Evolutionary conservation across 1,140 invertebrate species (phyloP).

Genomic region (Drosophila repletoides): DNA sequence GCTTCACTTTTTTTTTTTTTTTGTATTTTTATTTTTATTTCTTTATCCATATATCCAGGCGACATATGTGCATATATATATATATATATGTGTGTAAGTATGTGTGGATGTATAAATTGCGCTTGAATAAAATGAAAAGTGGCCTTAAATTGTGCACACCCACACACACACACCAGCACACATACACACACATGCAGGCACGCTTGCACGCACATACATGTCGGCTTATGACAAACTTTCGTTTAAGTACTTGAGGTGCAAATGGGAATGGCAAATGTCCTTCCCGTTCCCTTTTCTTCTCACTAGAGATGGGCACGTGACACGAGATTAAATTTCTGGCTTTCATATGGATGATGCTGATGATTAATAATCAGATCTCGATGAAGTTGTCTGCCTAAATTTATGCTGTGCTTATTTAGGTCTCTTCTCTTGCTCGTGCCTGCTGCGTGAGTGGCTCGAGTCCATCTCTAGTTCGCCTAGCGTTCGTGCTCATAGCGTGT

Average conservation of each 20-base stretch:
- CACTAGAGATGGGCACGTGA: no score
- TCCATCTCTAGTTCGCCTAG: background rate
- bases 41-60: no score
- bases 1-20: slow-evolving; percentile 38
- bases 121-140: slow-evolving; percentile 30
- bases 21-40: background rate
- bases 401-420: no score
- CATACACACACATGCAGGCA: slow-evolving; percentile 15
- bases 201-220: slow-evolving; percentile 31
- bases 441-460: no score
- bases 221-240: slow-evolving; percentile 45
- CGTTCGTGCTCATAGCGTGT: background rate
- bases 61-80: background rate
- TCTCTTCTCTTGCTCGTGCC: background rate
- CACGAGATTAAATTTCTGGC: no score
- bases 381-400: no score
- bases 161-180: slow-evolving; percentile 5
- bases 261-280: slow-evolving; percentile 50
- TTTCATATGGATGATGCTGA: no score
- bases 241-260: slow-evolving; percentile 70
- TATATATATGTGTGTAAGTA: background rate
- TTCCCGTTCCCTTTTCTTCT: slow-evolving; percentile 5
- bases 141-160: slow-evolving; percentile 32
- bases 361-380: no score
- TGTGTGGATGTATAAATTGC: slow-evolving; percentile 4